Conservation (phyloP, 2,888 invertebrate genomes). For the Melinaea marsaeus region DNA sequence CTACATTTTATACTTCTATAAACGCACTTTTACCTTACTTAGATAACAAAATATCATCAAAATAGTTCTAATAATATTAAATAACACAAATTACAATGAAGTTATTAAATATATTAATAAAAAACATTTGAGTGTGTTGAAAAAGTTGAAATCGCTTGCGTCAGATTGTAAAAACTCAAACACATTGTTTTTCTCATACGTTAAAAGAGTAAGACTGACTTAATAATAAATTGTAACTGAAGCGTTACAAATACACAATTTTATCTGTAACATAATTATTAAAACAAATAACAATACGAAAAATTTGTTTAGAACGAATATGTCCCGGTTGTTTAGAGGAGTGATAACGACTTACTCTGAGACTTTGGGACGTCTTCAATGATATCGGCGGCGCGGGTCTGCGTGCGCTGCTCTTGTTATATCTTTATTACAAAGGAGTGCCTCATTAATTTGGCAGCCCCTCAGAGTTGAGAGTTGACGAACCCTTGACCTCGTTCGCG, state of each 20-base stretch:
- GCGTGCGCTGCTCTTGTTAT: conserved; percentile 79
- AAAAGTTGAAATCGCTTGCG: too few relatives aligned
- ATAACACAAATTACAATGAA: too few relatives aligned
- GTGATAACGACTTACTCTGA: conserved; percentile 69
- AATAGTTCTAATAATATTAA: too few relatives aligned
- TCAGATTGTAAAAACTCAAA: too few relatives aligned
- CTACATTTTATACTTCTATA: neutral
- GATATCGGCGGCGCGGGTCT: conserved; percentile 69
- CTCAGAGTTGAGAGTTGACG: conserved; percentile 72
- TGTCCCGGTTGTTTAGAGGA: conserved; percentile 67
- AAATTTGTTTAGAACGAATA: conserved; percentile 36
- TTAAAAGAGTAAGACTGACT: too few relatives aligned
- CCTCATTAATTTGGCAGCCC: conserved; percentile 79
- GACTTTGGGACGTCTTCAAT: conserved; percentile 72
- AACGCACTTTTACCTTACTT: neutral
- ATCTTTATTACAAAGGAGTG: conserved; percentile 79
- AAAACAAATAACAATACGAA: conserved; percentile 12
- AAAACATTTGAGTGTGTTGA: too few relatives aligned
- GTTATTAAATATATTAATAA: too few relatives aligned
- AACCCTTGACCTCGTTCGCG: conserved; percentile 76
- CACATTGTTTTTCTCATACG: too few relatives aligned
- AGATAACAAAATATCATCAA: too few relatives aligned
- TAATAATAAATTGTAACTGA: too few relatives aligned
- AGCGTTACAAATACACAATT: neutral
- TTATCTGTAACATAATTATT: neutral